Evolutionary conservation across 2,888 invertebrate genomes (phyloP).

Genomic region (Cepaea hortensis): DNA sequence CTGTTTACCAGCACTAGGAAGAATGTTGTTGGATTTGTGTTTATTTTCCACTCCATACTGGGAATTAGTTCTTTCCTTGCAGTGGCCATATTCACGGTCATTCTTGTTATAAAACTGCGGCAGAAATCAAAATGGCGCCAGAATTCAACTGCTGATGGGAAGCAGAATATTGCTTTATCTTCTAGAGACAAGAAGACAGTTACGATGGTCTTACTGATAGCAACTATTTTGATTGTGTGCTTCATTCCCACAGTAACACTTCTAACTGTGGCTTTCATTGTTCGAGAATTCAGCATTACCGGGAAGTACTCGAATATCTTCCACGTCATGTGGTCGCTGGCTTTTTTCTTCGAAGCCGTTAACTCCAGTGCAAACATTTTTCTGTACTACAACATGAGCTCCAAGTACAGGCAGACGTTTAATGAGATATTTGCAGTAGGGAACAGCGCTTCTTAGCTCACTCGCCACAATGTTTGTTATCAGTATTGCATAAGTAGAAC

Average conservation of each 20-base stretch:
- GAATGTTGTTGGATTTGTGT: not conserved
- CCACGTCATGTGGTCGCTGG: not conserved
- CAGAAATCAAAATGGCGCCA: conserved; percentile 7
- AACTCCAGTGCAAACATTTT: conserved; percentile 17
- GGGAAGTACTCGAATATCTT: not conserved
- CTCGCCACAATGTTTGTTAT: too few species aligned
- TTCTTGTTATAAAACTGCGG: not conserved
- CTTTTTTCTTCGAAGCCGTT: conserved; percentile 12
- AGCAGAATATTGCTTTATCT: not conserved
- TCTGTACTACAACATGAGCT: conserved; percentile 12
- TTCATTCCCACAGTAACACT: not conserved
- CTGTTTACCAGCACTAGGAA: not conserved
- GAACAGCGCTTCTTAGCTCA: not conserved
- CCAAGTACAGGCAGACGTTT: not conserved
- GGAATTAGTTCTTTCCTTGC: not conserved
- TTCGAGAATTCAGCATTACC: not conserved
- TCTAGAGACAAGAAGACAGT: conserved; percentile 1
- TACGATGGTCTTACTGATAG: not conserved
- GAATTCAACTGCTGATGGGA: not conserved
- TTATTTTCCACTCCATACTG: not conserved
- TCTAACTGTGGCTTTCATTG: not conserved
- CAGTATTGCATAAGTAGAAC: too few species aligned
- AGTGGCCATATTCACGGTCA: not conserved
- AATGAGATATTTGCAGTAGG: not conserved
- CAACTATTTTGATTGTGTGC: not conserved